These are phyloP conservation scores for Schlechtendalia chinensis DNA, from an alignment of 1,140 invertebrate species.

Conservation along the genomic window DNA sequence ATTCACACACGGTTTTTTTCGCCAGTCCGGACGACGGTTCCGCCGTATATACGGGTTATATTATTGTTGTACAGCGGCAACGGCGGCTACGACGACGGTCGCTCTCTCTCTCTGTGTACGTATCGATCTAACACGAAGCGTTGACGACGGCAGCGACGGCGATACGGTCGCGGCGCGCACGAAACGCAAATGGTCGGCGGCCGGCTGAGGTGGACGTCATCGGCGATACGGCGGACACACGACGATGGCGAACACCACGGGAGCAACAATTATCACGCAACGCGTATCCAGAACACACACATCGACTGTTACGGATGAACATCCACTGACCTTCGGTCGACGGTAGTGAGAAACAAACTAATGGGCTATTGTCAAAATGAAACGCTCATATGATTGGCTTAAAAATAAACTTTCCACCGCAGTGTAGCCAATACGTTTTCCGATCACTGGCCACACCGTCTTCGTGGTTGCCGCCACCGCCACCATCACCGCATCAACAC, in stretches of 20 bases:
- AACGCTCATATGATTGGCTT: constrained; percentile 51
- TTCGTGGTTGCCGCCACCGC: neutral
- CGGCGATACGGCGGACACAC: neutral
- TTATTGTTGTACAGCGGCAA: neutral
- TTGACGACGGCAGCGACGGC: constrained; percentile 6
- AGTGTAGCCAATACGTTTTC: constrained; percentile 41
- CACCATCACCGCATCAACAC: neutral
- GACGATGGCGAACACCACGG: neutral
- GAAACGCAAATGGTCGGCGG: constrained; percentile 35
- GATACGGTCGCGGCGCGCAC: neutral
- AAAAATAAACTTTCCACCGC: constrained; percentile 50
- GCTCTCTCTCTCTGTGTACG: neutral
- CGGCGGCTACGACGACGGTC: neutral
- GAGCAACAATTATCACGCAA: constrained; percentile 41
- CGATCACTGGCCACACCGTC: constrained; percentile 10
- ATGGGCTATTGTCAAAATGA: constrained; percentile 51
- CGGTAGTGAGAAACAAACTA: constrained; percentile 51
- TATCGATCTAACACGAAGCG: constrained; percentile 43
- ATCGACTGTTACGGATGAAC: constrained; percentile 26
- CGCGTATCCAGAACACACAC: constrained; percentile 23
- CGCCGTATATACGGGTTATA: too few species aligned
- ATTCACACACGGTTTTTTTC: neutral
- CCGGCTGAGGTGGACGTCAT: constrained; percentile 30
- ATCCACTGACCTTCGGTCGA: constrained; percentile 51
- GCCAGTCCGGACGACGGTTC: neutral